Conservation (phyloP, 1,140 invertebrate genomes). For the Chrysoperla carnea region DNA sequence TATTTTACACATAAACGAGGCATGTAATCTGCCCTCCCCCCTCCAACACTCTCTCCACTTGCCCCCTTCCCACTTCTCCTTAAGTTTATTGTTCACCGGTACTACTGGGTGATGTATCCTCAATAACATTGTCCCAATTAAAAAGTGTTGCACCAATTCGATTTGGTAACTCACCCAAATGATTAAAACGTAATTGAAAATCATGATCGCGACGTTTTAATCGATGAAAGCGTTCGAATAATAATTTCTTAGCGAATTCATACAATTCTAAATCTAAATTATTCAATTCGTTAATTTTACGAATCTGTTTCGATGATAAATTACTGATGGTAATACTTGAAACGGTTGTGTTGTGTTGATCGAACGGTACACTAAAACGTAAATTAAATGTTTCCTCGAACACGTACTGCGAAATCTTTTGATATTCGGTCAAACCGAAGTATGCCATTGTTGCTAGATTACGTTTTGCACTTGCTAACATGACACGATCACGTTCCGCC, state of each 20-base stretch:
- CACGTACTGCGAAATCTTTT: conserved; percentile 77
- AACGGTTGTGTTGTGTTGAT: conserved; percentile 77
- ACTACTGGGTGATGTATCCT: conserved; percentile 33
- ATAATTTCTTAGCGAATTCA: conserved; percentile 77
- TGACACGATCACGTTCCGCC: conserved; percentile 53
- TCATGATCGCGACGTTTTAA: conserved; percentile 60
- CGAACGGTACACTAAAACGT: conserved; percentile 71
- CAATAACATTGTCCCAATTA: conserved; percentile 69
- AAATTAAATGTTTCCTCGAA: conserved; percentile 97
- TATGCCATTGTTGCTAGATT: conserved; percentile 92
- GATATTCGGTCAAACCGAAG: conserved; percentile 92
- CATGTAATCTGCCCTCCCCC: no score
- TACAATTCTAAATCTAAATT: conserved; percentile 85
- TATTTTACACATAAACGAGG: no score
- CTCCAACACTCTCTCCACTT: no score
- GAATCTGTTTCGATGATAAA: conserved; percentile 50
- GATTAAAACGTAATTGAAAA: conserved; percentile 61
- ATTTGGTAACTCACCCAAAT: conserved; percentile 54
- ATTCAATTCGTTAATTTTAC: conserved; percentile 66
- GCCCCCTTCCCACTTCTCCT: no score
- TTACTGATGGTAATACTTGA: conserved; percentile 58
- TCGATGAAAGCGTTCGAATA: conserved; percentile 68
- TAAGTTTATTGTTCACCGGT: not conserved
- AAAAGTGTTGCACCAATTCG: conserved; percentile 58
- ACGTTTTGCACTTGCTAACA: conserved; percentile 85